A percentile compares a stretch with the other conserved stretches of the same genome.
Conservation (phyloP, 2,888 invertebrate genomes). For the Cyrtodaria siliqua region DNA sequence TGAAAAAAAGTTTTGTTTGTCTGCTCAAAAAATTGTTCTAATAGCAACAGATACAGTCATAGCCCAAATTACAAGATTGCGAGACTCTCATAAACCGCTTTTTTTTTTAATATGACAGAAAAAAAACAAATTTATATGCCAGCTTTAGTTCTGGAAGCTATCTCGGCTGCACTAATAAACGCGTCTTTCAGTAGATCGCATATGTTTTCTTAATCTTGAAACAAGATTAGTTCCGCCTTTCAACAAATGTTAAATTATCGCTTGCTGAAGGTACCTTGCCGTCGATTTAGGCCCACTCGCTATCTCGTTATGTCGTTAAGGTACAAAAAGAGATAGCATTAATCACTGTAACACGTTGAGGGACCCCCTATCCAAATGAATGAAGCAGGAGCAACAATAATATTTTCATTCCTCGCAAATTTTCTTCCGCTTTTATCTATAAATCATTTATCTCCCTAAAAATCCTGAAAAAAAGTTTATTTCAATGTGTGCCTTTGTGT, state of each 20-base stretch:
- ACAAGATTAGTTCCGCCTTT: slow-evolving; percentile 6
- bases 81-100: no score
- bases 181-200: slow-evolving; percentile 49
- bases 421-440: neutral
- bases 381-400: neutral
- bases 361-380: neutral
- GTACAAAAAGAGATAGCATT: slow-evolving; percentile 8
- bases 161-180: slow-evolving; percentile 37
- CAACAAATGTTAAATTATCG: slow-evolving; percentile 14
- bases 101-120: no score
- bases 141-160: no score
- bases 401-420: slow-evolving; percentile 2
- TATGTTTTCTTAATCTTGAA: slow-evolving; percentile 35
- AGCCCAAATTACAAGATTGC: no score
- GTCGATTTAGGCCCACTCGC: slow-evolving; percentile 7
- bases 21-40: no score
- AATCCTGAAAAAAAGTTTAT: no score
- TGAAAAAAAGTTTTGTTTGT: no score
- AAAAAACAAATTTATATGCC: no score
- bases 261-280: neutral
- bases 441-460: neutral
- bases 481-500: no score
- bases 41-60: no score
- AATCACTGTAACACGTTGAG: slow-evolving; percentile 1
- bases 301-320: slow-evolving; percentile 10